These are phyloP conservation scores for Cloeon dipterum DNA, from an alignment of 2,888 invertebrate species.

Conservation along the genomic window DNA sequence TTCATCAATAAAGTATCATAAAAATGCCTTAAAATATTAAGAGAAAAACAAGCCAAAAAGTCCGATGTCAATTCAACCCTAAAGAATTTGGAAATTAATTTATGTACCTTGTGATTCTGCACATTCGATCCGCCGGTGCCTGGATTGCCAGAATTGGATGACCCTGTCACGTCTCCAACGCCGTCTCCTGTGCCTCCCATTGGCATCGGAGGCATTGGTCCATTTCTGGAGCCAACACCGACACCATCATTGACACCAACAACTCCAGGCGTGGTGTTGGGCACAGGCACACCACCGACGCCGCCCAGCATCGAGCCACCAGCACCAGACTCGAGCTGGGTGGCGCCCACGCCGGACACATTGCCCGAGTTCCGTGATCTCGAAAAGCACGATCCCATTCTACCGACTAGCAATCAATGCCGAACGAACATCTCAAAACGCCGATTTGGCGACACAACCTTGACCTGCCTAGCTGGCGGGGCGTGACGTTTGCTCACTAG, in stretches of 20 bases:
- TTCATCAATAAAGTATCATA: no score
- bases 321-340: background rate
- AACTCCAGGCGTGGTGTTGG: slow-evolving; percentile 3
- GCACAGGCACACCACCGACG: slow-evolving; percentile 3
- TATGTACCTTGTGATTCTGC: no score
- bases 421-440: background rate
- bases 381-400: slow-evolving; percentile 74
- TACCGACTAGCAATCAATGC: slow-evolving; percentile 12
- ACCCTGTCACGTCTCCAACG: slow-evolving; percentile 4
- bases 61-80: no score
- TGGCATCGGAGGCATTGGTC: slow-evolving; percentile 9
- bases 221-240: slow-evolving; percentile 5
- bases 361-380: slow-evolving; percentile 22
- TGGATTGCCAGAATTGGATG: no score
- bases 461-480: no score
- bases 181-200: slow-evolving; percentile 4
- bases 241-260: slow-evolving; percentile 2
- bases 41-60: no score
- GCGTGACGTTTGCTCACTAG: no score
- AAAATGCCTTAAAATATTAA: no score
- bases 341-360: no score
- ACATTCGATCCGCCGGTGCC: slow-evolving; percentile 2
- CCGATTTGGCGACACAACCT: no score
- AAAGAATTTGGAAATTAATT: no score
- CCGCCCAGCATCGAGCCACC: slow-evolving; percentile 4